These are phyloP conservation scores for Chrysina gloriosa DNA, from an alignment of 2,888 invertebrate genomes.

Conservation along the genomic window DNA sequence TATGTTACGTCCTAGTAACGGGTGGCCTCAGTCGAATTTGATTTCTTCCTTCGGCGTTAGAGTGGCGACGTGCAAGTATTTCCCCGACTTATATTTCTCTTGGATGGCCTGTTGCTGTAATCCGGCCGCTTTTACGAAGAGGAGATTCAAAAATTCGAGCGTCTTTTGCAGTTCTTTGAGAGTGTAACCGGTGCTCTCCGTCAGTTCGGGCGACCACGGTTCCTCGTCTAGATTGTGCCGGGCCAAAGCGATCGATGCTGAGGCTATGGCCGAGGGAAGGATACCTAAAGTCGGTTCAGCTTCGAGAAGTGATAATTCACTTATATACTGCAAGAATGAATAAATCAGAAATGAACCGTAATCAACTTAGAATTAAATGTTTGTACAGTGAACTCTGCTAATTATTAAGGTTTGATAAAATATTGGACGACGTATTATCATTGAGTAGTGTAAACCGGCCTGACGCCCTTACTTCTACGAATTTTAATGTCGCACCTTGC, in stretches of 20 bases:
- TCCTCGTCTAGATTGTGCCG: constrained; percentile 75
- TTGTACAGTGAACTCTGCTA: no score
- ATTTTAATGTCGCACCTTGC: no score
- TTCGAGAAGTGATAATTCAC: constrained; percentile 87
- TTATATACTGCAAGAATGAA: constrained; percentile 76
- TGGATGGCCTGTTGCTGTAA: constrained; percentile 86
- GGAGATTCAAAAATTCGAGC: constrained; percentile 74
- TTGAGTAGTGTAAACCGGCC: no score
- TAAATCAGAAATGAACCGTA: no score
- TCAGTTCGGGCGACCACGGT: constrained; percentile 76
- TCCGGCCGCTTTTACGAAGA: constrained; percentile 75
- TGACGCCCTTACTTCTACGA: no score
- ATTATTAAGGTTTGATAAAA: no score
- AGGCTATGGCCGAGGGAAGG: constrained; percentile 85
- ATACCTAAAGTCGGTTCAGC: constrained; percentile 87
- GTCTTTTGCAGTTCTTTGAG: constrained; percentile 75
- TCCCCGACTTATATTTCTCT: constrained; percentile 87
- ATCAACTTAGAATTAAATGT: no score
- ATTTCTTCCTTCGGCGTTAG: constrained; percentile 37
- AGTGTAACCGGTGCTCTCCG: constrained; percentile 75
- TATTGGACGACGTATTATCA: no score
- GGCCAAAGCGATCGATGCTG: constrained; percentile 84
- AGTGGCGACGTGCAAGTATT: constrained; percentile 66
- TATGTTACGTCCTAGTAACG: background rate
- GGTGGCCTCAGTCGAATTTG: constrained; percentile 32